phyloP scores from a whole-genome alignment of 2,797 vertebrate genomes.

The Tachyglossus aculeatus region DNA sequence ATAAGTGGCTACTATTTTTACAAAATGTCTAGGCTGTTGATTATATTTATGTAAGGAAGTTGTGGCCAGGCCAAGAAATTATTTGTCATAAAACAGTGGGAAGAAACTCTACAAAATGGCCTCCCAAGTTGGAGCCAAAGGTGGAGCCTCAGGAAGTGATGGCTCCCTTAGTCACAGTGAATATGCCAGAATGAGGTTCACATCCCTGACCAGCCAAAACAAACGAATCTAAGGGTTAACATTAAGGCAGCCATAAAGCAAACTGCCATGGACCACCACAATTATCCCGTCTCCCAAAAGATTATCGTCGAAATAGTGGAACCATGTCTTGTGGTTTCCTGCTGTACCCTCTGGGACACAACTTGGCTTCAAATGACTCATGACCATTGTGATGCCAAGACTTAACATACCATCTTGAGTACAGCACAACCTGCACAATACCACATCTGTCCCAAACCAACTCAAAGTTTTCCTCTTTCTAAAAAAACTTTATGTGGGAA shows the following conservation, averaged over 20 bases:
- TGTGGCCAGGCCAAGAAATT: slow-evolving; percentile 35
- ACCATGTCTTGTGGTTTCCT: slow-evolving; percentile 71
- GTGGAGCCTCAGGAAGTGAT: slow-evolving; percentile 48
- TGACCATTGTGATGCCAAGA: slow-evolving; percentile 42
- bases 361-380: slow-evolving; percentile 46
- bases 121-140: slow-evolving; percentile 7
- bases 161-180: slow-evolving; percentile 51
- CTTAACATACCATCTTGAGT: slow-evolving; percentile 46
- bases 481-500: slow-evolving; percentile 8
- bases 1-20: too few relatives aligned
- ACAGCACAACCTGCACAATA: slow-evolving; percentile 8
- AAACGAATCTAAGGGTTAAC: slow-evolving; percentile 67
- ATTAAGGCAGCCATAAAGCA: slow-evolving; percentile 47
- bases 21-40: too few relatives aligned
- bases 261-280: slow-evolving; percentile 64
- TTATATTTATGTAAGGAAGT: slow-evolving; percentile 44
- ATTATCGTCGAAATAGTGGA: slow-evolving; percentile 62
- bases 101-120: slow-evolving; percentile 22
- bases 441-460: not conserved
- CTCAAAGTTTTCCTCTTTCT: slow-evolving; percentile 9
- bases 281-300: slow-evolving; percentile 60
- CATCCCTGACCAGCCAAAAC: slow-evolving; percentile 66
- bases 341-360: slow-evolving; percentile 46
- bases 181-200: slow-evolving; percentile 56
- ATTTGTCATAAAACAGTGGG: slow-evolving; percentile 28